Evolutionary conservation across 2,888 invertebrate genomes (phyloP).

Genomic region (Oxyteleia sp.): DNA sequence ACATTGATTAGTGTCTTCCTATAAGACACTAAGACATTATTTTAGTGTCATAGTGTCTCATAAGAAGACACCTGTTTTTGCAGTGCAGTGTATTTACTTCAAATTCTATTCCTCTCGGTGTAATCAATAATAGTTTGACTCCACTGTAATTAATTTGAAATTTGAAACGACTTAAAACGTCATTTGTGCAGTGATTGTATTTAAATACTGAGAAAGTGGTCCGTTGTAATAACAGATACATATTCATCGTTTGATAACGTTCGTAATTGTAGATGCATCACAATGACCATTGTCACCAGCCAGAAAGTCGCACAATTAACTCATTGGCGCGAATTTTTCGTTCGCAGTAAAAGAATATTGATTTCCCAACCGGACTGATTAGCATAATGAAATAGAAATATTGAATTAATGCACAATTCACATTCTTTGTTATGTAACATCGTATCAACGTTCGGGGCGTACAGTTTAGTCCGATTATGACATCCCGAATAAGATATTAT

Average conservation of each 20-base stretch:
- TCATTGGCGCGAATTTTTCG: neutral
- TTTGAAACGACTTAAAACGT: too few species aligned
- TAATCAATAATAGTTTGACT: too few species aligned
- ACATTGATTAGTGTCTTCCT: too few species aligned
- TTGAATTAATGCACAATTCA: neutral
- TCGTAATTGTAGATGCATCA: neutral
- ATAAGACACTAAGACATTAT: too few species aligned
- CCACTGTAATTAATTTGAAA: too few species aligned
- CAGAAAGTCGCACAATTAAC: neutral
- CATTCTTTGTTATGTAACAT: slow-evolving; percentile 9
- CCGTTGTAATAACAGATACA: neutral
- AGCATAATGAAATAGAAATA: neutral
- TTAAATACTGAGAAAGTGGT: slow-evolving; percentile 4
- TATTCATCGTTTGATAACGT: neutral
- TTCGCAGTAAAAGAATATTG: neutral
- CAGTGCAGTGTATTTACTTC: too few species aligned
- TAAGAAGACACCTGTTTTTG: too few species aligned
- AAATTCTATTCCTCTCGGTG: too few species aligned
- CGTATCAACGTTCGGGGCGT: slow-evolving; percentile 26
- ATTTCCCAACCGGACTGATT: neutral
- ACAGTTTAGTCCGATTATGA: slow-evolving; percentile 11
- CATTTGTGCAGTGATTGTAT: neutral
- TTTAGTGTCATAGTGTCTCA: too few species aligned
- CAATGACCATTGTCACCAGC: neutral
- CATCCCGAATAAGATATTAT: slow-evolving; percentile 1